Evolutionary conservation across 1,140 invertebrate species (phyloP).

Genomic region (Wasmannia auropunctata): DNA sequence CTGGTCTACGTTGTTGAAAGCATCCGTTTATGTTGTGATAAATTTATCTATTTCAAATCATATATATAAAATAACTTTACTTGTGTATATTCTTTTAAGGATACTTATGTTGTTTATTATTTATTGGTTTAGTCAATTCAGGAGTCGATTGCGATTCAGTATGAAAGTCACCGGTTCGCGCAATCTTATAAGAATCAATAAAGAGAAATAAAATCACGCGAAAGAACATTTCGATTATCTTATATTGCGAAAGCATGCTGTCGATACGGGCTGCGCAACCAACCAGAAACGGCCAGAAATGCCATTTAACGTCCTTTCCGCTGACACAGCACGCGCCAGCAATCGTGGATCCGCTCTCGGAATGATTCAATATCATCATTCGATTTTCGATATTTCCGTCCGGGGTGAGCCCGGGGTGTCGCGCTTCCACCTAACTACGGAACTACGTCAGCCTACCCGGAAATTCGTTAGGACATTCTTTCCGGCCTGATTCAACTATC

Average conservation of each 20-base stretch:
- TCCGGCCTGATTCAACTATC: conserved; percentile 19
- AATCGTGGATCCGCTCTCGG: conserved; percentile 27
- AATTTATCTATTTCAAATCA: neutral
- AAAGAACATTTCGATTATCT: conserved; percentile 12
- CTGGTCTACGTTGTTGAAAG: too few relatives aligned
- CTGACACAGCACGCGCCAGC: conserved; percentile 36
- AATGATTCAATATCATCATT: conserved; percentile 52
- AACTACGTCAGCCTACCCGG: conserved; percentile 17
- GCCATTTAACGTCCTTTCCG: conserved; percentile 34
- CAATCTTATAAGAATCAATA: neutral
- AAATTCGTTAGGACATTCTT: conserved; percentile 44
- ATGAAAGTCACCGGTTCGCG: neutral
- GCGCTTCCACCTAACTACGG: conserved; percentile 4
- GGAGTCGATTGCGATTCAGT: neutral
- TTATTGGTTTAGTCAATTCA: neutral
- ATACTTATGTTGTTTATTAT: neutral
- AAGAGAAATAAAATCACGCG: neutral
- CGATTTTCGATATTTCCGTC: conserved; percentile 56
- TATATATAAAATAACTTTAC: neutral
- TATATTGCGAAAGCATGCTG: neutral
- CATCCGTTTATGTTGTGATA: neutral
- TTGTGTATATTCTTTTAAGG: neutral
- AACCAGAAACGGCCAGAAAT: conserved; percentile 34
- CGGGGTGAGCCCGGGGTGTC: neutral
- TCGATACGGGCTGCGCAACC: conserved; percentile 10